Evolutionary conservation across 2,888 invertebrate genomes (phyloP).

Genomic region (Sepioteuthis lessoniana): DNA sequence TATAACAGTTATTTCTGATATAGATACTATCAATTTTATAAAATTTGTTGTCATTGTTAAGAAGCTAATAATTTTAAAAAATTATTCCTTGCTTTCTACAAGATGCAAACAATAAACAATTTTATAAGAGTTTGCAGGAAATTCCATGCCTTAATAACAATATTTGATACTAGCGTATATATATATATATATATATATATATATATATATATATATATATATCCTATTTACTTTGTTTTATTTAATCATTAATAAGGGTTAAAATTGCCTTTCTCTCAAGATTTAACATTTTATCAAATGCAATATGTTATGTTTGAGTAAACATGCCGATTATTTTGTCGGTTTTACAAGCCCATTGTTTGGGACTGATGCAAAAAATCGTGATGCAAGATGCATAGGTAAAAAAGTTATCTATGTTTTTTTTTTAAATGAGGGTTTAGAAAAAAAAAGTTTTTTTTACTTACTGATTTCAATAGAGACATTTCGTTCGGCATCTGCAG

Average conservation of each 20-base stretch:
- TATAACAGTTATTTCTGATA: not conserved
- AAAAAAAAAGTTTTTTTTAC: constrained; percentile 40
- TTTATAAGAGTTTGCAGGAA: not conserved
- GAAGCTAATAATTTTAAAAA: not conserved
- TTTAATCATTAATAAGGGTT: not conserved
- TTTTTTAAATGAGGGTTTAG: constrained; percentile 1
- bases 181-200: no score
- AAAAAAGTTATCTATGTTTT: not conserved
- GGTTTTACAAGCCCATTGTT: not conserved
- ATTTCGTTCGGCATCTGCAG: constrained; percentile 48
- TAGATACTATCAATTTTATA: not conserved
- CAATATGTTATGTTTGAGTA: not conserved
- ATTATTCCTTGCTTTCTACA: not conserved
- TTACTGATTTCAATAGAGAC: constrained; percentile 47
- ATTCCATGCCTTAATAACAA: not conserved
- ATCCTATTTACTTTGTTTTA: not conserved
- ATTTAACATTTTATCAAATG: not conserved
- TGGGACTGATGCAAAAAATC: not conserved
- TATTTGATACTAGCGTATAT: not conserved
- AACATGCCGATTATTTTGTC: not conserved
- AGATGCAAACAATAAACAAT: not conserved
- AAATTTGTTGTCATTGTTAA: not conserved
- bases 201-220: no score
- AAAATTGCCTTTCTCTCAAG: not conserved
- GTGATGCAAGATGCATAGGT: not conserved